Evolutionary conservation across 1,140 invertebrate genomes (phyloP), one percentile per base, ranked within the genome.

Genomic region (Acyrthosiphon pisum): DNA sequence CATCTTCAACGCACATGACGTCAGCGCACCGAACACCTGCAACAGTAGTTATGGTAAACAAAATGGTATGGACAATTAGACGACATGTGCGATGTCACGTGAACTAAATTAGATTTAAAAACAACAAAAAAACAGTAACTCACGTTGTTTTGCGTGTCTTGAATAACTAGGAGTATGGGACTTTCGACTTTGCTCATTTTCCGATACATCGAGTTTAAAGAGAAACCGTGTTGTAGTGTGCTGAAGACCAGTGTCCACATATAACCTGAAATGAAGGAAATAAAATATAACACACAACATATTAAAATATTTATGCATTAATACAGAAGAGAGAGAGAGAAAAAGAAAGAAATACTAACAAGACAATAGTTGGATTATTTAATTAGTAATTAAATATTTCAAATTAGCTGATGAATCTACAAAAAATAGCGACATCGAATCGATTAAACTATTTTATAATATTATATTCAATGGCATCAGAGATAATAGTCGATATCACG

Each of bases 191-290:
- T 97, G 37, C 56, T 96, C 98, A 99, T 98, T 95, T 98, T 98
- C 94, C 99, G 96, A 95, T 99, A 99, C 95, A 99, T 97, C 92
- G 98, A 99, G 95, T 98, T 98, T 60, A 99, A 96, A 94, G 98
- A 99, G 96, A 99, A 99, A 76, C 99, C 99, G 96, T 99, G 98
- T 95, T 98, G 97, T 94, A 98, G 98, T 90, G 99, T 99, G 95
- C 98, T 99, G 96, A 99, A 99, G 46, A 98, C 97, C 94, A 99
- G 96, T 35, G 97, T 97, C 99, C 99, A 99, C 90, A 98, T 97
- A 95, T 99, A 99, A 86, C 99, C 97, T 94, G 94, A 44, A 94
- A 94, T 23, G 89, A 90, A 90, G 83, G 6, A 76, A n/a, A 68
- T n/a, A 76, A 18, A 0, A 35, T 76, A 76, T 76, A n/a, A 76